These are phyloP conservation scores for Trinectes maculatus DNA, from an alignment of 2,113 vertebrate genomes.

Conservation along the genomic window DNA sequence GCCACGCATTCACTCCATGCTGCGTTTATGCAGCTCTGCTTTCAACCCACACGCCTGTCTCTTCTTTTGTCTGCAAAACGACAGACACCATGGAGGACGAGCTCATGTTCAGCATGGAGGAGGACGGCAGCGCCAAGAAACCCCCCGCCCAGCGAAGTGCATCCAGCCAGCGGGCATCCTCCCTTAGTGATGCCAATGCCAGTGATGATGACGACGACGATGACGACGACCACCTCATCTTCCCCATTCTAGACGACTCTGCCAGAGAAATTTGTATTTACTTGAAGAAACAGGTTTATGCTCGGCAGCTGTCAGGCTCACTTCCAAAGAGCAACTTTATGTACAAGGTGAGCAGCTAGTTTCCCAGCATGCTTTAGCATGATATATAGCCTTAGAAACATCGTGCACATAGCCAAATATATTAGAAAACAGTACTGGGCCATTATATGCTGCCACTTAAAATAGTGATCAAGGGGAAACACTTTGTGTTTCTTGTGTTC, in stretches of 20 bases:
- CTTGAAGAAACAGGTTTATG: constrained; percentile 74
- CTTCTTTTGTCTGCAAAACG: constrained; percentile 12
- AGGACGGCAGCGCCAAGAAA: constrained; percentile 81
- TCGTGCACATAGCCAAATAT: too few relatives aligned
- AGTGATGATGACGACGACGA: constrained; percentile 86
- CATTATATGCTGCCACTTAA: background rate
- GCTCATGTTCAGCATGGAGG: constrained; percentile 95
- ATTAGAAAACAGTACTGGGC: background rate
- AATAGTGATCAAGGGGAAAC: background rate
- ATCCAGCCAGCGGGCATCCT: constrained; percentile 19
- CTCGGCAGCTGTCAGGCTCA: constrained; percentile 80
- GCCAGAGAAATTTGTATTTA: constrained; percentile 81
- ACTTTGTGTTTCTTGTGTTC: background rate
- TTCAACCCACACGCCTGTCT: background rate
- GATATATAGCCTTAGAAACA: too few relatives aligned
- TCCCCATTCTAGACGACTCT: constrained; percentile 89
- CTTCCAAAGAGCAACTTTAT: constrained; percentile 85
- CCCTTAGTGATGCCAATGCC: constrained; percentile 77
- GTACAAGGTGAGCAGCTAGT: constrained; percentile 85
- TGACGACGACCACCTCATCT: constrained; percentile 82
- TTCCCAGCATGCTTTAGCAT: too few relatives aligned
- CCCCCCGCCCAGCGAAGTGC: constrained; percentile 24
- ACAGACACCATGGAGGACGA: constrained; percentile 90
- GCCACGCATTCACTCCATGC: background rate
- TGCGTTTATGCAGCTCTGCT: background rate